Evolutionary conservation across 2,113 vertebrate species (phyloP), one percentile per base, ranked within the genome.

Genomic region (Notarius lentiginosus): DNA sequence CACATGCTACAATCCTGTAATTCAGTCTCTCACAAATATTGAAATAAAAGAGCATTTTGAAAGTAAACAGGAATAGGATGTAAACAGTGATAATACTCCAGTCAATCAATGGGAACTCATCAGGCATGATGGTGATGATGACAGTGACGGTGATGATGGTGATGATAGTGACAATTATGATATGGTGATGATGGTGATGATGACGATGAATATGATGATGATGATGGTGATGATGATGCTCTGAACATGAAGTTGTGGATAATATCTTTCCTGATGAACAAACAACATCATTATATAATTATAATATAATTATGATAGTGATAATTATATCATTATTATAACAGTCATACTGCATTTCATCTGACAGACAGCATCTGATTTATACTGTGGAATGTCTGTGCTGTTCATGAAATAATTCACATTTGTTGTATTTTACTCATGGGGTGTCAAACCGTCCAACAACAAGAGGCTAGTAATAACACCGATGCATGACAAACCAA

Each of bases 401-500:
- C 20, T 49, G 4, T 51, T 49, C 72, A 49, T 51, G 18, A 72
- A 72, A 41, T 7, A 24, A 75, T 49, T 51, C 72, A 49, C 9
- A 75, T 75, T 75, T 72, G 34, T 47, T 41, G 20, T 2, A 75
- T 75, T 49, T 75, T 75, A 5, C 72, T 24, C 72, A 75, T 75
- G 20, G 41, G 20, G 20, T 51, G 20, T 51, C 47, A 51, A 24
- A 24, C 72, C 49, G 47, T 30, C n/a, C 65, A 68, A 68, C 65
- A 68, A 14, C 41, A 75, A 75, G 41, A 49, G 20, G 9, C 20
- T 24, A 24, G 20, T 75, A 75, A 75, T 75, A 75, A 75, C 72
- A 51, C 72, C 24, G 72, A 75, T 75, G 72, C 72, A 51, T 75
- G 20, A 75, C 20, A 51, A 75, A 51, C 72, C 72, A 75, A 75